Conservation (phyloP, 2,113 vertebrate species). For the Phoxinus phoxinus region DNA sequence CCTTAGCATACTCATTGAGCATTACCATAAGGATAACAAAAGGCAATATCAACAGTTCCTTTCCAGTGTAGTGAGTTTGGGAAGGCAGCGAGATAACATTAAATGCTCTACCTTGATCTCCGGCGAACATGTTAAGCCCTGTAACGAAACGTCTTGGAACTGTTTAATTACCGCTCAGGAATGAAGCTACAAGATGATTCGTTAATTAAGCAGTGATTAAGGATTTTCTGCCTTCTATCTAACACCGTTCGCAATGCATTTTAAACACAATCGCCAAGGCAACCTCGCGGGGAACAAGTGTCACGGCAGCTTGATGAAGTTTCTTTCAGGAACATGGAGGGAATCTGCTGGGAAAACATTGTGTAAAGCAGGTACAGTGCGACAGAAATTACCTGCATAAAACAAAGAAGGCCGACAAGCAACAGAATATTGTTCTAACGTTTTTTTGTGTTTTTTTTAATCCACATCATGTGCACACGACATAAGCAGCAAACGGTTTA, state of each 20-base stretch:
- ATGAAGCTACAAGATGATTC: constrained; percentile 86
- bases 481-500: neutral
- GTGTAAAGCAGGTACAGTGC: constrained; percentile 49
- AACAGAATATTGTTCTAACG: neutral
- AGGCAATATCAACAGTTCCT: constrained; percentile 80
- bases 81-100: constrained; percentile 77
- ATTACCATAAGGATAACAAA: constrained; percentile 80
- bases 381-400: neutral
- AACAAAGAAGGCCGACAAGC: neutral
- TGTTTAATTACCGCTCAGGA: constrained; percentile 84
- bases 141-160: constrained; percentile 83
- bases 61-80: constrained; percentile 74
- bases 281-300: constrained; percentile 79
- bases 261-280: constrained; percentile 79
- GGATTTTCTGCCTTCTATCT: constrained; percentile 85
- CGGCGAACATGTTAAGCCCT: constrained; percentile 85
- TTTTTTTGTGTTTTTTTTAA: neutral
- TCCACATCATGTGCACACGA: neutral
- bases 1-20: constrained; percentile 74
- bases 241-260: constrained; percentile 80
- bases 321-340: constrained; percentile 70
- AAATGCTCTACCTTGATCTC: constrained; percentile 86
- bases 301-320: constrained; percentile 78
- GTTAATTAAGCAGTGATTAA: constrained; percentile 87
- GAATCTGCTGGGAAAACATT: constrained; percentile 60